Evolutionary conservation across 1,140 invertebrate species (phyloP), one percentile per base, ranked within the genome.

Genomic region (Ectropis grisescens): DNA sequence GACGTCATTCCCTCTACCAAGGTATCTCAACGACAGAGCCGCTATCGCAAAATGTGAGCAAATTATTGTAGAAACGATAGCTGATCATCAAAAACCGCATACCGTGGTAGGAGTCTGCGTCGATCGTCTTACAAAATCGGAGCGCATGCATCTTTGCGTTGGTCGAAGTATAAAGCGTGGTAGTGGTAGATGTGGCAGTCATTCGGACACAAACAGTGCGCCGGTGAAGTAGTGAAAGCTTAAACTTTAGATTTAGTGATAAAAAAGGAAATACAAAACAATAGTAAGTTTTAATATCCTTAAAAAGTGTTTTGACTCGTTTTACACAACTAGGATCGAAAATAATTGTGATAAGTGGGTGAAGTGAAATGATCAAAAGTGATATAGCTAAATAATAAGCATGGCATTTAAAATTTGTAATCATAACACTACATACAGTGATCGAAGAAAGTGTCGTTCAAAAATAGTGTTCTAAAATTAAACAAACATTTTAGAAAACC

Each of bases 111-210:
- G 46, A 53, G 75, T 41, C 40, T 47, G 51, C 44, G 46, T 47
- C 50, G 41, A 58, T 52, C 41, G 70, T 75, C 76, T 81, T 81
- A 78, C 76, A 76, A 78, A 81, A 81, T 76, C 72, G 34, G 37
- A 30, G 42, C 41, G 61, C 71, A 45, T 67, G 58, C 71, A 66
- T 76, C 71, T 81, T 81, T 74, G 53, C 51, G 46, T 58, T 59
- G 61, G 65, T 75, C 58, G 61, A 78, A 64, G 65, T 81, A 81
- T 81, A 81, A 81, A 81, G 65, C 61, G 58, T 47, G 31, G 72
- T 40, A 44, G 62, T 60, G 55, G 69, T 69, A 47, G 59, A 59
- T 57, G 47, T 65, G 54, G 62, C 57, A 68, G 64, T 61, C 72
- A 78, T 81, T 78, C 76, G 53, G 45, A 59, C 59, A 55, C 60